These are phyloP conservation scores for Artemisiospiza belli DNA, from an alignment of 2,113 vertebrate genomes.

Conservation along the genomic window DNA sequence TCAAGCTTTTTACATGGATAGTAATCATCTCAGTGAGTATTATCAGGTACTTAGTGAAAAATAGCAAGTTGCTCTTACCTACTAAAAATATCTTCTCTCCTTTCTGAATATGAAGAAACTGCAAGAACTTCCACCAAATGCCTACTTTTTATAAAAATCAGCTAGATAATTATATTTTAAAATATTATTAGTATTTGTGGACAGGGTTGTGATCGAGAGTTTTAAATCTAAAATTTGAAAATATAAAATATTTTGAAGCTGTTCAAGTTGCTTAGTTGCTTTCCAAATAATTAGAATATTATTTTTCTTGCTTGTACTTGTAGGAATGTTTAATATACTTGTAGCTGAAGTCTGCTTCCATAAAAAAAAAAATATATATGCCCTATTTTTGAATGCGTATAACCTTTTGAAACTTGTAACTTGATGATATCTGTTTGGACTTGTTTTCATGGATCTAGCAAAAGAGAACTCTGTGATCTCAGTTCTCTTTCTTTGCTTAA, in stretches of 20 bases:
- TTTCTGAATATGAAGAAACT: neutral
- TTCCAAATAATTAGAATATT: neutral
- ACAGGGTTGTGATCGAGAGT: neutral
- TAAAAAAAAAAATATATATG: neutral
- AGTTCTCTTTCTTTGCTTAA: neutral
- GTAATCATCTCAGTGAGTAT: neutral
- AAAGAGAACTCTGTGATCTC: neutral
- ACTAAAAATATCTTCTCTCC: neutral
- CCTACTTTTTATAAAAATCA: neutral
- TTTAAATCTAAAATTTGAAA: constrained; percentile 11
- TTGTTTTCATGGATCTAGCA: neutral
- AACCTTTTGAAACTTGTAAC: constrained; percentile 29
- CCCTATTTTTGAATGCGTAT: neutral
- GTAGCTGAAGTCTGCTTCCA: neutral
- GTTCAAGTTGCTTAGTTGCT: neutral
- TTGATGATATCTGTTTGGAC: constrained; percentile 10
- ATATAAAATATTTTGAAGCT: neutral
- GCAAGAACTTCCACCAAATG: neutral
- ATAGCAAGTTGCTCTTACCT: neutral
- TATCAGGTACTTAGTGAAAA: neutral
- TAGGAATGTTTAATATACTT: neutral
- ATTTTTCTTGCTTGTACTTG: constrained; percentile 25
- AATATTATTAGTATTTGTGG: neutral
- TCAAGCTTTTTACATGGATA: neutral
- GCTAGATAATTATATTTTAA: neutral